Evolutionary conservation across 2,113 vertebrate genomes (phyloP), one percentile per base, ranked within the genome.

Genomic region (Ammodramus savannarum): DNA sequence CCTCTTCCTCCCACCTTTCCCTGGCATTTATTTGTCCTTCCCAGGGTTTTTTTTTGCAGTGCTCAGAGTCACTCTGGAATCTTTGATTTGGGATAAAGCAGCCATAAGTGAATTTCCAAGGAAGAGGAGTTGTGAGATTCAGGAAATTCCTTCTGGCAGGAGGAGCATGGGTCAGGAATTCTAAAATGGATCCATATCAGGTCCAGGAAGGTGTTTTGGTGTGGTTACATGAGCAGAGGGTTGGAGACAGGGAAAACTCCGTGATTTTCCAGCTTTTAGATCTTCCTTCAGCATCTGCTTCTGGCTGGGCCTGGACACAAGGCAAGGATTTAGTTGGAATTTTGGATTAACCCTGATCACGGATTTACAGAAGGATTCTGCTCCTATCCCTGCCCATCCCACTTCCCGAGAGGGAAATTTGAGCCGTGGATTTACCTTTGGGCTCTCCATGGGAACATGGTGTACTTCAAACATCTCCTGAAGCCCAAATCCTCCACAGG

Each of bases 151-250:
- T 38, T 21, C 61, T 9, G 18, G 25, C 13, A 25, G 1, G 3
- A 51, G 18, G 8, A 5, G 7, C 2, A 6, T 26, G 71, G 25
- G 14, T 41, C 31, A 39, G 49, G 59, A 73, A 49, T 39, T 16
- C 2, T 3, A 6, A 66, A 65, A 34, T 1, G 6, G 72, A 19
- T 3, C 17, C 32, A 9, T 16, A 27, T 21, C 5, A 2, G 8
- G 1, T 11, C 58, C 15, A 3, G 34, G 51, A 41, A 32, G 7
- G 13, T 12, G 13, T 7, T 52, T 34, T 68, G 20, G 22, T 29
- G 23, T 6, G 4, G 38, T 22, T 34, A 7, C 0, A 1, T 0
- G 2, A 54, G 44, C 22, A 62, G 46, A 79, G 43, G 25, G 22
- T 22, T 39, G 57, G 58, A 38, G 4, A 13, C 3, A 11, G 34